These are phyloP conservation scores for Acrocephalus arundinaceus DNA, from an alignment of 2,113 vertebrate species.

Conservation along the genomic window DNA sequence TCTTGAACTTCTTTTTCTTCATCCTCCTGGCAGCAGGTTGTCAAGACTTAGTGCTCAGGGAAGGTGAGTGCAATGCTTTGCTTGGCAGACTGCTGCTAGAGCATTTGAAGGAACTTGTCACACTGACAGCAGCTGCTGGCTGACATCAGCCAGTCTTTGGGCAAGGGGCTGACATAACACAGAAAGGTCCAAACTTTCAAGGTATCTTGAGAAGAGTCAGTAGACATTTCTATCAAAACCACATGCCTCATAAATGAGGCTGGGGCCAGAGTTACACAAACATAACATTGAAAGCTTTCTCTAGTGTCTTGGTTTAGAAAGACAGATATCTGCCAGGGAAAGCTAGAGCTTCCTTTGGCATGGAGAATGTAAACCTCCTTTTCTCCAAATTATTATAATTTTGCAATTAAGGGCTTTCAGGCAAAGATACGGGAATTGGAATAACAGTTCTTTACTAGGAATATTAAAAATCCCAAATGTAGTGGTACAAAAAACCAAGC, in stretches of 20 bases:
- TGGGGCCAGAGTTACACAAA: neutral
- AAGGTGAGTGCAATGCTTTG: neutral
- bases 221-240: neutral
- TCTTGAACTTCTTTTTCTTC: neutral
- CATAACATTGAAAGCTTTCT: neutral
- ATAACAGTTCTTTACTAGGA: too few species aligned
- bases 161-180: neutral
- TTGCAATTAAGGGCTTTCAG: too few species aligned
- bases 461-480: too few species aligned
- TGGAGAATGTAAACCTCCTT: too few species aligned
- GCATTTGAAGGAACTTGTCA: fast-evolving
- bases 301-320: too few species aligned
- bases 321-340: too few species aligned
- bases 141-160: neutral
- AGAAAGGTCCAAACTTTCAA: neutral
- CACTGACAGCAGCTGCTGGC: neutral
- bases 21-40: neutral
- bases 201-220: neutral
- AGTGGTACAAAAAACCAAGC: too few species aligned
- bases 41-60: neutral
- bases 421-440: too few species aligned
- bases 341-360: too few species aligned
- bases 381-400: too few species aligned
- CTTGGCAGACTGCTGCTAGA: neutral
- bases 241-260: neutral